phyloP scores from a whole-genome alignment of 2,888 invertebrate genomes.

The Carterocephalus palaemon region DNA sequence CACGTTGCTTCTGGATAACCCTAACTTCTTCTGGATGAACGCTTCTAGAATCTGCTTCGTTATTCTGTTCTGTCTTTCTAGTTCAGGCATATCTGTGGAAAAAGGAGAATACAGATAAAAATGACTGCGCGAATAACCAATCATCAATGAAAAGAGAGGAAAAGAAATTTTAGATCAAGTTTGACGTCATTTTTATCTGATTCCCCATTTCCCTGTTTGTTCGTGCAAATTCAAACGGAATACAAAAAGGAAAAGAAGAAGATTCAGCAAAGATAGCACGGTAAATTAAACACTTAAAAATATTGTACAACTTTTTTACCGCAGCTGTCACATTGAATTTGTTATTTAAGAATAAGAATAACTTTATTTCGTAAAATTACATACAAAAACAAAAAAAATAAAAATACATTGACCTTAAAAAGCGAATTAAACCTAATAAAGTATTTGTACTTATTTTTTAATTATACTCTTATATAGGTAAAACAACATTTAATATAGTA shows the following conservation, averaged over 20 bases:
- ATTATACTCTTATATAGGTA: too few relatives aligned
- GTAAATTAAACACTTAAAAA: too few relatives aligned
- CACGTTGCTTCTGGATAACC: slow-evolving; percentile 72
- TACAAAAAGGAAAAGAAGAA: neutral
- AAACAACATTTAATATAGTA: too few relatives aligned
- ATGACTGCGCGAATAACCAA: slow-evolving; percentile 59
- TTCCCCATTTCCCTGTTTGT: slow-evolving; percentile 51
- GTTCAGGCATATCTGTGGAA: slow-evolving; percentile 77
- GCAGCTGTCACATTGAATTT: too few relatives aligned
- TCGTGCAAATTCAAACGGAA: neutral
- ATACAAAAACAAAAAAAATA: too few relatives aligned
- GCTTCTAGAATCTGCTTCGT: slow-evolving; percentile 87
- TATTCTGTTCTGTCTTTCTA: slow-evolving; percentile 86
- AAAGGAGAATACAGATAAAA: slow-evolving; percentile 75
- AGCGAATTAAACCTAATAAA: too few relatives aligned
- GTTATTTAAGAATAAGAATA: too few relatives aligned
- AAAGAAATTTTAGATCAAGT: slow-evolving; percentile 32
- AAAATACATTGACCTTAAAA: too few relatives aligned
- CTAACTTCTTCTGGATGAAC: slow-evolving; percentile 84
- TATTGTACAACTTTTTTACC: too few relatives aligned
- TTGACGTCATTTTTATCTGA: slow-evolving; percentile 76
- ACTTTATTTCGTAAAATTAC: too few relatives aligned
- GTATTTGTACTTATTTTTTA: too few relatives aligned
- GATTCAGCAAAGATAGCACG: too few relatives aligned
- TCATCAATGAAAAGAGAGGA: slow-evolving; percentile 34